Conservation (phyloP, 2,888 invertebrate genomes). For the Drosophila pseudotalamancana region DNA sequence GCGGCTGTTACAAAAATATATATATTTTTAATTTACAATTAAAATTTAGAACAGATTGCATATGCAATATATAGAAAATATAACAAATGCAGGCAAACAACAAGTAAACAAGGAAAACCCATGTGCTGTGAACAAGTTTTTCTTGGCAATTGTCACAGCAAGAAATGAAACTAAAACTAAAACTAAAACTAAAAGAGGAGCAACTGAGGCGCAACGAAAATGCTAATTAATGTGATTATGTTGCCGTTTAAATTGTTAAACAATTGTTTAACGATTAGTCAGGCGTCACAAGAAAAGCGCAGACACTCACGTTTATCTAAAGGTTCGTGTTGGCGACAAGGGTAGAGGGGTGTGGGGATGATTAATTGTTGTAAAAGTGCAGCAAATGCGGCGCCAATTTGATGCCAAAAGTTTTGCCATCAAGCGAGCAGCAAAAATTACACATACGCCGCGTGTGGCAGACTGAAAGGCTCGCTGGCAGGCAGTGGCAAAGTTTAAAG, state of each 20-base stretch:
- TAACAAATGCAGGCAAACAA: neutral
- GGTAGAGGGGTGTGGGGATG: conserved; percentile 25
- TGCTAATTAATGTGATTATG: conserved; percentile 81
- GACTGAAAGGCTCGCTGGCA: neutral
- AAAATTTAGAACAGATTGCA: conserved; percentile 19
- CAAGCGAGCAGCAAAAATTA: conserved; percentile 49
- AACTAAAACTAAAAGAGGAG: conserved; percentile 3
- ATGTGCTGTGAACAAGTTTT: conserved; percentile 20
- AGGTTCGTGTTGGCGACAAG: neutral
- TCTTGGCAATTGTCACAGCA: conserved; percentile 39
- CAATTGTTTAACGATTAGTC: conserved; percentile 80
- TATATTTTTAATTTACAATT: conserved; percentile 3
- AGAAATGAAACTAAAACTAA: conserved; percentile 1
- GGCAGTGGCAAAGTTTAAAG: conserved; percentile 52
- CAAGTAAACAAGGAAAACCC: neutral
- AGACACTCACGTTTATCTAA: conserved; percentile 18
- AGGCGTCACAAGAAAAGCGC: conserved; percentile 53
- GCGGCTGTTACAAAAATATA: neutral
- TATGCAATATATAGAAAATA: neutral
- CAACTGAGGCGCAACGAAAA: conserved; percentile 62
- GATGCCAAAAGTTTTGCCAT: conserved; percentile 73
- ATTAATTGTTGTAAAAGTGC: conserved; percentile 72
- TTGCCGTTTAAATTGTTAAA: conserved; percentile 73
- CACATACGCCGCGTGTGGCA: conserved; percentile 50
- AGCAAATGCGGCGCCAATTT: conserved; percentile 63